Conservation (phyloP, 2,113 vertebrate genomes). For the Antennarius striatus region DNA sequence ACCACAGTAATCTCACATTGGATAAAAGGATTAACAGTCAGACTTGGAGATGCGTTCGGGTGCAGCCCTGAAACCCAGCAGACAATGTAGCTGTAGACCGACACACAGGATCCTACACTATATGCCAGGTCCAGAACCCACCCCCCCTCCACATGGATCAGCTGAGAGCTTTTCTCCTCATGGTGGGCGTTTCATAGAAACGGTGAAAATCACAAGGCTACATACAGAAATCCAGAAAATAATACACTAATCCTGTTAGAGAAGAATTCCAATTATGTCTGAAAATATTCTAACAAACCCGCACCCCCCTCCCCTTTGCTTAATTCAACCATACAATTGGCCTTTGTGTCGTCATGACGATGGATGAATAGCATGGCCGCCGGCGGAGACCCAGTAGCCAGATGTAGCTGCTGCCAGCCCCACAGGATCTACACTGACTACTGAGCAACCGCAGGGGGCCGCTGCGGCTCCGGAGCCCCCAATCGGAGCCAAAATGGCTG, state of each 20-base stretch:
- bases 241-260: not conserved
- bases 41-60: slow-evolving; percentile 43
- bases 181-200: slow-evolving; percentile 3
- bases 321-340: not conserved
- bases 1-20: not conserved
- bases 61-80: slow-evolving; percentile 97
- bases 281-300: not conserved
- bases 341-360: not conserved
- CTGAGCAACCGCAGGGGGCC: slow-evolving; percentile 88
- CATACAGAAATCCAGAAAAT: slow-evolving; percentile 2
- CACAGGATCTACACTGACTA: slow-evolving; percentile 99
- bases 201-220: slow-evolving; percentile 15
- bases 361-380: slow-evolving; percentile 26
- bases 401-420: slow-evolving; percentile 93
- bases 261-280: not conserved
- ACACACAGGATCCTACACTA: slow-evolving; percentile 99
- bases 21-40: not conserved
- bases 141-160: not conserved
- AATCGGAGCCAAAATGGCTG: slow-evolving; percentile 50
- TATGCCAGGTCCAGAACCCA: slow-evolving; percentile 92
- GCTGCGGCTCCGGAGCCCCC: slow-evolving; percentile 2
- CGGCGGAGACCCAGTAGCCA: slow-evolving; percentile 97
- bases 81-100: slow-evolving; percentile 99
- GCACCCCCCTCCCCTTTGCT: too few species aligned
- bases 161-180: slow-evolving; percentile 4